phyloP scores from a whole-genome alignment of 2,113 vertebrate species.

The Caretta caretta region DNA sequence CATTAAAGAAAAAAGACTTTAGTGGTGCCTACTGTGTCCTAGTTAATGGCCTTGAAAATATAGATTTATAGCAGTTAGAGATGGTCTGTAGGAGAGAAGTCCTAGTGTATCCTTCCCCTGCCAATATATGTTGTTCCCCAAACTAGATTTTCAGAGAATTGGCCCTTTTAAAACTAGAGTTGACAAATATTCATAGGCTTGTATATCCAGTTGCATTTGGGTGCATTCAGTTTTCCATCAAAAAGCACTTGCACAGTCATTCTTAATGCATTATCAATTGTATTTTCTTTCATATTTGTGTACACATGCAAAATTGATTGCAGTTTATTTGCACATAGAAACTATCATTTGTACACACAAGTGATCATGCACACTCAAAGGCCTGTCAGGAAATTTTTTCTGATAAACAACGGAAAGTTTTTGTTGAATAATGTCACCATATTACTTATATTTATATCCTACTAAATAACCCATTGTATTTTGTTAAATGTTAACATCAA shows the following conservation, averaged over 20 bases:
- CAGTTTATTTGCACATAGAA: neutral
- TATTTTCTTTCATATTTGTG: neutral
- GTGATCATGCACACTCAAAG: neutral
- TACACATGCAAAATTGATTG: neutral
- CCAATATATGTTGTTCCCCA: neutral
- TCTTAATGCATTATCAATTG: neutral
- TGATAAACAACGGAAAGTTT: neutral
- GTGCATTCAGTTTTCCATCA: neutral
- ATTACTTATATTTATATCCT: neutral
- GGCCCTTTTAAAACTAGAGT: neutral
- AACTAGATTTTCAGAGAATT: neutral
- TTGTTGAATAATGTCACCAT: fast-evolving
- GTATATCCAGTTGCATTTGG: neutral
- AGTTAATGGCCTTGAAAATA: neutral
- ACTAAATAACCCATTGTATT: neutral
- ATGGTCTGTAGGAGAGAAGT: neutral
- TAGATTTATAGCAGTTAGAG: neutral
- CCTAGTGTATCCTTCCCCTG: neutral
- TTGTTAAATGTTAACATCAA: neutral
- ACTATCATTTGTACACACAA: fast-evolving
- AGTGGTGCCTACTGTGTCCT: neutral
- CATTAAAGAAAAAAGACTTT: too few species aligned
- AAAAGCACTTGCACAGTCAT: neutral
- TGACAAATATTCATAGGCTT: neutral
- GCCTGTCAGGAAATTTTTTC: neutral